Base-by-base conservation (phyloP, 2,113 vertebrate species). In the Ariopsis seemanni region DNA sequence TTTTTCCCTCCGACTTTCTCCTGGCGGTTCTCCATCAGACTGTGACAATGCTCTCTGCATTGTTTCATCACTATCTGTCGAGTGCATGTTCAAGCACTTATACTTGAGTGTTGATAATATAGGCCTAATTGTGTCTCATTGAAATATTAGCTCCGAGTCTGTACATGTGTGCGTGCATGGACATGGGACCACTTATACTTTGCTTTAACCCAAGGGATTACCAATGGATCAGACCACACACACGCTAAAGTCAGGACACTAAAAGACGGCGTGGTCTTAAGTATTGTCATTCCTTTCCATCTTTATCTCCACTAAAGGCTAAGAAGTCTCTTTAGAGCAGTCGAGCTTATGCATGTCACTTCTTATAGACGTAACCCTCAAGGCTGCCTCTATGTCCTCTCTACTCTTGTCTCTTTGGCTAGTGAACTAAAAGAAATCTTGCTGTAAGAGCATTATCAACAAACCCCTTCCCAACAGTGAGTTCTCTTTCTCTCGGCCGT, bases 21-120 rank as follows among this genome's bases (percentile, higher is more conserved):
- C 85, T 89, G 77, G 62, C 87, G 27, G 58, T 74, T 90, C 75
- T 86, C 78, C 88, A 63, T 58, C 48, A 30, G 85, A 78, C 85
- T 79, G 79, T 42, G 18, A n/a, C n/a, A n/a, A n/a, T n/a, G 78
- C 2, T 86, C 71, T 81, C 82, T 52, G 78, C 42, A 48, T 20
- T 65, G 75, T 84, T 65, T 85, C 25, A 84, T 74, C 74, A 22
- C 50, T 52, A 57, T 42, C 12, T 84, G 75, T 69, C 7, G 55
- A 42, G 67, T 78, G 67, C 62, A 67, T 57, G 79, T 34, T 74
- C 83, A 86, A 85, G 85, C 85, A 86, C 81, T 89, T 89, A 74
- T 42, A 50, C 85, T 83, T 57, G 15, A 86, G 50, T 74, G 77
- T 65, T 81, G 78, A 83, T 87, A 75, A 67, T 60, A 22, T 58